Conservation (phyloP, 2,888 invertebrate species). For the Limnephilus auricula region DNA sequence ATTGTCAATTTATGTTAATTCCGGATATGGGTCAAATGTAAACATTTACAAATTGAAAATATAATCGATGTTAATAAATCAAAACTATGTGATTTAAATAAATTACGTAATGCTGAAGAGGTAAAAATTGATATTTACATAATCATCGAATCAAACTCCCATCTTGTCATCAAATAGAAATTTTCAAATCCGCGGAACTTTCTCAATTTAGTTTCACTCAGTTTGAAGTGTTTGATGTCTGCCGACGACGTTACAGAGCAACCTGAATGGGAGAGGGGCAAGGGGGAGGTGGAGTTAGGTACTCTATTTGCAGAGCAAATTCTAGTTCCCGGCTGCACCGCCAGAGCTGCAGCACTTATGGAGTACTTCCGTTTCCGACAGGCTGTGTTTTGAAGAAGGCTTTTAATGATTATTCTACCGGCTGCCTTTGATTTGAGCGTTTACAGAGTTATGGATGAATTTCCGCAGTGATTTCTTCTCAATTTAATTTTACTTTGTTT, state of each 20-base stretch:
- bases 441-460: not conserved
- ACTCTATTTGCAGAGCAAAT: not conserved
- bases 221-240: not conserved
- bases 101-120: too few relatives aligned
- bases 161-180: not conserved
- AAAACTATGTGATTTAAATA: too few relatives aligned
- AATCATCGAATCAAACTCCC: not conserved
- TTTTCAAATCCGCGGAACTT: not conserved
- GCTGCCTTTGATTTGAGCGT: not conserved
- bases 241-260: not conserved
- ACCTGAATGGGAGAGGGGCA: not conserved
- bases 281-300: not conserved
- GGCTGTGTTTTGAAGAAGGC: not conserved
- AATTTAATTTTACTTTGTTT: not conserved
- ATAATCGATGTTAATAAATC: too few relatives aligned
- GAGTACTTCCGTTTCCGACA: not conserved
- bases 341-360: not conserved
- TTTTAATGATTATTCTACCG: not conserved
- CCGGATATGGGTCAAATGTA: too few relatives aligned
- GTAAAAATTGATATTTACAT: not conserved
- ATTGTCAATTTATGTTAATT: too few relatives aligned
- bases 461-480: not conserved
- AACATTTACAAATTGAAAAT: too few relatives aligned
- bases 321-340: not conserved
- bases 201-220: not conserved